Conservation (phyloP, 2,888 invertebrate species). For the Argyresthia goedartella region DNA sequence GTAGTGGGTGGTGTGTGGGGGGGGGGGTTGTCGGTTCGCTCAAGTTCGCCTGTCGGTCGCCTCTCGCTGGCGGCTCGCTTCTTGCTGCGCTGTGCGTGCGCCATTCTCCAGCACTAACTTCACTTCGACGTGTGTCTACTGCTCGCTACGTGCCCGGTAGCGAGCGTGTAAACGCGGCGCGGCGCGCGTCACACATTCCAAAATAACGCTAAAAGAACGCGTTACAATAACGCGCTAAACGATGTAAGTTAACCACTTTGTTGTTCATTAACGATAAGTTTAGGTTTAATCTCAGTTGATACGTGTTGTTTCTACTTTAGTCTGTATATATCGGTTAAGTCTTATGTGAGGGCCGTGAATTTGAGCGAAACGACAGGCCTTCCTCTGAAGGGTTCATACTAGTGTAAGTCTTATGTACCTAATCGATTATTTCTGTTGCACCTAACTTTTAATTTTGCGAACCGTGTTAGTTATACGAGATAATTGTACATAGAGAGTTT, state of each 20-base stretch:
- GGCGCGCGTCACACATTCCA: conserved; percentile 65
- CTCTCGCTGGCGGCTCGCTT: conserved; percentile 22
- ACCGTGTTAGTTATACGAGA: conserved; percentile 48
- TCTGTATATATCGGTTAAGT: conserved; percentile 62
- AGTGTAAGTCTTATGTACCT: conserved; percentile 57
- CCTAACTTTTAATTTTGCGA: conserved; percentile 59
- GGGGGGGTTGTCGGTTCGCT: conserved; percentile 48
- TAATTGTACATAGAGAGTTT: conserved; percentile 54
- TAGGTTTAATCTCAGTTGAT: conserved; percentile 66
- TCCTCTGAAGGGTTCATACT: conserved; percentile 53
- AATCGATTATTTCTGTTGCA: conserved; percentile 57
- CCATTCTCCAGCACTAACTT: neutral
- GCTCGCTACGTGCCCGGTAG: neutral
- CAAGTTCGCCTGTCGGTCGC: conserved; percentile 35
- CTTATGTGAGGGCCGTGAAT: conserved; percentile 58
- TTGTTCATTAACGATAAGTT: conserved; percentile 68
- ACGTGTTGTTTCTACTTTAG: conserved; percentile 51
- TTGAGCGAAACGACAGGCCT: conserved; percentile 64
- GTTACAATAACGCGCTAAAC: neutral
- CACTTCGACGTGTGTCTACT: too few relatives aligned
- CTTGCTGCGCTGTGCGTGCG: conserved; percentile 3
- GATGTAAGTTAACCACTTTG: conserved; percentile 54
- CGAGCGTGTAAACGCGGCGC: conserved; percentile 9
- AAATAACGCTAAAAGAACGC: conserved; percentile 50
- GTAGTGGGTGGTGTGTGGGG: neutral